phyloP scores from a whole-genome alignment of 2,113 vertebrate species.

The Indicator maculatus region DNA sequence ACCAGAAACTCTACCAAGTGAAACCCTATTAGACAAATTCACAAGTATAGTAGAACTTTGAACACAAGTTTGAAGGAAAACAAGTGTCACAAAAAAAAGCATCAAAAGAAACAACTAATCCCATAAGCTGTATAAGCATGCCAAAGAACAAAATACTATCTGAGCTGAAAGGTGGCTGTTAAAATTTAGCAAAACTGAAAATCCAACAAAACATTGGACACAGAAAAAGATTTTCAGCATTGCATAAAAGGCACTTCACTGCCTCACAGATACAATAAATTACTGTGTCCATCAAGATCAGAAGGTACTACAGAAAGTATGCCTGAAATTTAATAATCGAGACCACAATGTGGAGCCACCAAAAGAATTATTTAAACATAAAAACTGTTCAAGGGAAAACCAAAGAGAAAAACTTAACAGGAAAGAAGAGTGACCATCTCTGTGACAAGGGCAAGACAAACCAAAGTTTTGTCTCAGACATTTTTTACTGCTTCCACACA shows the following conservation, averaged over 20 bases:
- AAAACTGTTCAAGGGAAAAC: neutral
- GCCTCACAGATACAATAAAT: neutral
- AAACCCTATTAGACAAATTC: neutral
- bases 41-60: neutral
- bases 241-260: neutral
- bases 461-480: neutral
- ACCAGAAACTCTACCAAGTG: neutral
- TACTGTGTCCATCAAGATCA: neutral
- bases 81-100: neutral
- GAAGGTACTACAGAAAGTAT: neutral
- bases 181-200: conserved; percentile 1
- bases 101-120: neutral
- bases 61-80: neutral
- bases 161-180: neutral
- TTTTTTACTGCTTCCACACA: neutral
- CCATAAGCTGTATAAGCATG: neutral
- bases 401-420: neutral
- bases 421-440: neutral
- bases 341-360: neutral
- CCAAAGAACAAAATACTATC: neutral
- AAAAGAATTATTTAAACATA: neutral
- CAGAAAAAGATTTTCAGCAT: neutral
- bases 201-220: neutral
- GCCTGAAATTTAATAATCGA: neutral
- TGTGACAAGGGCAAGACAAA: neutral